A percentile compares a stretch with the other conserved stretches of the same genome.
Evolutionary conservation across 2,888 invertebrate genomes (phyloP).

Genomic region (Gastrophysa polygoni): DNA sequence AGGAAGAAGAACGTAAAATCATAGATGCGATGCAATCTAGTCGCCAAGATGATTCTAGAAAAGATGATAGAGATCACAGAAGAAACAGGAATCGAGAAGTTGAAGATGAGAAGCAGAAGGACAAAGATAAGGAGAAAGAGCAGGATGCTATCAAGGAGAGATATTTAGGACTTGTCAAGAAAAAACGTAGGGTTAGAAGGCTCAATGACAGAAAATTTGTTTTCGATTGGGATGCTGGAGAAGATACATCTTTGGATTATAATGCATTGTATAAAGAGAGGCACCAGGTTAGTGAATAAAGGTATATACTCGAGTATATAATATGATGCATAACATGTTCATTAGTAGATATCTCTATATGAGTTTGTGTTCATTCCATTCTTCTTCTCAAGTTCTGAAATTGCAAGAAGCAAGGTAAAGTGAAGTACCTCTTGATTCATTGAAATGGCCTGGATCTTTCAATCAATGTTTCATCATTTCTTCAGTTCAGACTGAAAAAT

Average conservation of each 20-base stretch:
- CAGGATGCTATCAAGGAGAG: slow-evolving; percentile 94
- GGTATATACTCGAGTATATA: too few species aligned
- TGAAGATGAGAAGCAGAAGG: slow-evolving; percentile 64
- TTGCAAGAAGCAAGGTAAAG: too few species aligned
- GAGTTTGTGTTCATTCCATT: too few species aligned
- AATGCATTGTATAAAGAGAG: slow-evolving; percentile 95
- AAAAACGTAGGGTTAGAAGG: slow-evolving; percentile 88
- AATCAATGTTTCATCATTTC: too few species aligned
- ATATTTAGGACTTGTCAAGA: slow-evolving; percentile 91
- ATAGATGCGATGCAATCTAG: slow-evolving; percentile 48
- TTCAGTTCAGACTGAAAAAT: too few species aligned
- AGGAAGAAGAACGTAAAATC: slow-evolving; percentile 67
- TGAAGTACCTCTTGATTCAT: too few species aligned
- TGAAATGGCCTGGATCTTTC: too few species aligned
- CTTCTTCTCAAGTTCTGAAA: too few species aligned
- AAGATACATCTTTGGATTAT: slow-evolving; percentile 98
- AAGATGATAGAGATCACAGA: slow-evolving; percentile 52
- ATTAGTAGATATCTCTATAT: too few species aligned
- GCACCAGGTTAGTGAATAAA: slow-evolving; percentile 69
- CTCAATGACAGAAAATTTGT: slow-evolving; percentile 99
- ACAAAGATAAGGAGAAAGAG: slow-evolving; percentile 90
- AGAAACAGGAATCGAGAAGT: slow-evolving; percentile 60
- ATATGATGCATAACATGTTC: too few species aligned
- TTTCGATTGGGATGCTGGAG: slow-evolving; percentile 99
- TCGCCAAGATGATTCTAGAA: slow-evolving; percentile 50